Evolutionary conservation across 1,140 invertebrate species (phyloP).

Genomic region (Scaptomyza hsui): DNA sequence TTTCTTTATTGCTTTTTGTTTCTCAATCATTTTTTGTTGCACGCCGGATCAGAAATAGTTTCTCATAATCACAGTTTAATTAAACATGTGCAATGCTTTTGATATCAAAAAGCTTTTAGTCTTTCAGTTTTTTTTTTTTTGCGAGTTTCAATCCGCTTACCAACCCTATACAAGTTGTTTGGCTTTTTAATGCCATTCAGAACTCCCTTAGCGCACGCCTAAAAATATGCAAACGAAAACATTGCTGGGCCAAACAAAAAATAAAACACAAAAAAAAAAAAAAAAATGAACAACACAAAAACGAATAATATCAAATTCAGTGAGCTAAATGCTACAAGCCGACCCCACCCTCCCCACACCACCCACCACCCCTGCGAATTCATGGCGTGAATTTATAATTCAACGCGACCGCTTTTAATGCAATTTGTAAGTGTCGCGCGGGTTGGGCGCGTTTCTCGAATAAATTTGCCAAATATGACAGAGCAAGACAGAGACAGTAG

Average conservation of each 20-base stretch:
- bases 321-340: slow-evolving; percentile 20
- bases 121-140: not conserved
- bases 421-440: slow-evolving; percentile 65
- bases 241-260: slow-evolving; percentile 17
- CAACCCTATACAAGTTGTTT: slow-evolving; percentile 10
- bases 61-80: not conserved
- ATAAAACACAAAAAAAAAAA: slow-evolving; percentile 13
- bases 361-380: slow-evolving; percentile 23
- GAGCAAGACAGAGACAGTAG: not conserved
- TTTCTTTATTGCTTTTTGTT: not conserved
- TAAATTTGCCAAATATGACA: slow-evolving; percentile 47
- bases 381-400: slow-evolving; percentile 51
- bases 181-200: slow-evolving; percentile 22
- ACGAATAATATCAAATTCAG: slow-evolving; percentile 31
- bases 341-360: not conserved
- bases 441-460: slow-evolving; percentile 41
- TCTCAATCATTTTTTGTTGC: not conserved
- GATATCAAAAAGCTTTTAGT: not conserved
- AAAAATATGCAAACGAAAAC: slow-evolving; percentile 69
- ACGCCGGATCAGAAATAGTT: not conserved
- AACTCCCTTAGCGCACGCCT: slow-evolving; percentile 3
- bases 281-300: slow-evolving; percentile 14
- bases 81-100: not conserved
- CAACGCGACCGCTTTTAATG: slow-evolving; percentile 59
- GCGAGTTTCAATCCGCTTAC: not conserved